These are phyloP conservation scores for Lasioglossum marginatum DNA, from an alignment of 2,888 invertebrate genomes.

Conservation along the genomic window DNA sequence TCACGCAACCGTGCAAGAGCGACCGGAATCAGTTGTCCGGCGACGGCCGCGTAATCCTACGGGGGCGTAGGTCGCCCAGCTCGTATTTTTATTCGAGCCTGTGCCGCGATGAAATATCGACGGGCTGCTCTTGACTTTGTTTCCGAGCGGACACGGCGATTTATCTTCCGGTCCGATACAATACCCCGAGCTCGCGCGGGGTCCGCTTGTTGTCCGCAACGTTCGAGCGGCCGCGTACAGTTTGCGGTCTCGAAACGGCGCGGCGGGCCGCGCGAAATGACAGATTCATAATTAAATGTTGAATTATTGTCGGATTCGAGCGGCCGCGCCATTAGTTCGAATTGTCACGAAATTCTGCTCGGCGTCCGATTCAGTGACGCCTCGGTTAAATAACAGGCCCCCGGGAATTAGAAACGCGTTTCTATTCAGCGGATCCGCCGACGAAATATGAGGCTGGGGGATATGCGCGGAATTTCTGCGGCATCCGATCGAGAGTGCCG, in stretches of 20 bases:
- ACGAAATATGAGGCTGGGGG: conserved; percentile 6
- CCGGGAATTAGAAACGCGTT: conserved; percentile 25
- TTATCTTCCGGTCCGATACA: conserved; percentile 42
- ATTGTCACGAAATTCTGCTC: conserved; percentile 40
- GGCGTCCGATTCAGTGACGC: conserved; percentile 18
- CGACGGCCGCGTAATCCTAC: conserved; percentile 7
- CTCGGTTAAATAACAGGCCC: conserved; percentile 25
- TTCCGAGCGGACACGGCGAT: conserved; percentile 43
- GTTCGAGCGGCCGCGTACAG: conserved; percentile 17
- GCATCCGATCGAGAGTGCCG: background rate
- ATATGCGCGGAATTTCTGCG: background rate
- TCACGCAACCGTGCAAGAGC: background rate
- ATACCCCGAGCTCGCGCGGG: conserved; percentile 4
- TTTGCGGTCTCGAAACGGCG: conserved; percentile 42
- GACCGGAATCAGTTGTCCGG: background rate
- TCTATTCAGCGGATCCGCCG: conserved; percentile 8
- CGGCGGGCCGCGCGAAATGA: conserved; percentile 26
- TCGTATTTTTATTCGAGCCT: conserved; percentile 39
- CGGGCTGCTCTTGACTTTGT: conserved; percentile 56
- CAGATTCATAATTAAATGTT: conserved; percentile 56
- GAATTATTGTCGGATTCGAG: conserved; percentile 52
- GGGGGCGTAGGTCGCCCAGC: background rate
- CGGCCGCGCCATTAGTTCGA: conserved; percentile 37
- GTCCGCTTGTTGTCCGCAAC: conserved; percentile 3
- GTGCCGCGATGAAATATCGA: conserved; percentile 40